A percentile compares a stretch with the other conserved stretches of the same genome.
These are phyloP conservation scores for Cephus runcator DNA, from an alignment of 2,888 invertebrate genomes.

Conservation along the genomic window DNA sequence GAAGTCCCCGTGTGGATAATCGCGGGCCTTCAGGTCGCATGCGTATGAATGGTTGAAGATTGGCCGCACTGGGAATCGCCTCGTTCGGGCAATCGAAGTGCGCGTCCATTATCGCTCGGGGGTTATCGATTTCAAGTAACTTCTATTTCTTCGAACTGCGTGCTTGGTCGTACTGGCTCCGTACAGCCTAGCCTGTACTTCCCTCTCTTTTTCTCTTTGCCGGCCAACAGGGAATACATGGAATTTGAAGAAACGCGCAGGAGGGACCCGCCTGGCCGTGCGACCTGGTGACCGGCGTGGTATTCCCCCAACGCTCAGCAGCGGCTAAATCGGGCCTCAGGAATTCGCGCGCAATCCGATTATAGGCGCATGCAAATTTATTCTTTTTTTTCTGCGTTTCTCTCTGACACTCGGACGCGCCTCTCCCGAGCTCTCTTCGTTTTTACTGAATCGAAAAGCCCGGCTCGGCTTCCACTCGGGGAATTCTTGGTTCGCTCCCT, in stretches of 20 bases:
- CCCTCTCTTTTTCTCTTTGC: neutral
- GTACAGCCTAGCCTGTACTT: neutral
- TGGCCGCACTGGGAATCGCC: too few species aligned
- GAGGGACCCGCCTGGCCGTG: neutral
- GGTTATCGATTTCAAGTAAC: neutral
- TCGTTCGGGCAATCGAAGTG: neutral
- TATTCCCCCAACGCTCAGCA: neutral
- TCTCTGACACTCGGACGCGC: neutral
- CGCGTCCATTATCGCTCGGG: neutral
- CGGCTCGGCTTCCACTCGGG: too few species aligned
- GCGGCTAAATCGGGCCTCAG: neutral
- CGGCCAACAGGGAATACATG: neutral
- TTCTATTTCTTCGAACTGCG: neutral
- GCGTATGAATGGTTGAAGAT: too few species aligned
- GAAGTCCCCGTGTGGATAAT: too few species aligned
- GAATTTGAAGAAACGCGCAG: neutral
- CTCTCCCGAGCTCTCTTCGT: neutral
- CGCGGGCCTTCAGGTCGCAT: neutral
- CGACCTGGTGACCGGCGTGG: neutral
- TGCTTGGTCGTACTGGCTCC: neutral
- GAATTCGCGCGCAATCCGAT: neutral
- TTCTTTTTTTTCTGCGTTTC: neutral
- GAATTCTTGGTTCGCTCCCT: neutral
- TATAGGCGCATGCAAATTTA: neutral
- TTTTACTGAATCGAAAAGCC: neutral